Evolutionary conservation across 2,888 invertebrate species (phyloP), one percentile per base, ranked within the genome.

Genomic region (Tachina fera): DNA sequence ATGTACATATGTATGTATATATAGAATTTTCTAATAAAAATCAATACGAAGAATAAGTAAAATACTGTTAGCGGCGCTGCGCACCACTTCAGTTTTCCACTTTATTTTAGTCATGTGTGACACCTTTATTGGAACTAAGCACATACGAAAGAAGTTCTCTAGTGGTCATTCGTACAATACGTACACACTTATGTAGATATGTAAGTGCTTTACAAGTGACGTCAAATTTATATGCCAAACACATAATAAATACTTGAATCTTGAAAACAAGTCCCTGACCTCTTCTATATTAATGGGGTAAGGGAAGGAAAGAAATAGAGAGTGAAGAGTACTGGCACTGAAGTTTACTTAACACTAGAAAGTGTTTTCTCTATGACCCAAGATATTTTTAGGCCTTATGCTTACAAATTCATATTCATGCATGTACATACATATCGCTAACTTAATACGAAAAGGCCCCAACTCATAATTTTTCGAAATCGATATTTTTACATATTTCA

Each of bases 21-120:
- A 31, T 31, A 31, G 31, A 31, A 31, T 53, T 80, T 80, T 71
- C n/a, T 65, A 71, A 68, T 67, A 67, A 51, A 80, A 84, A 84
- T 84, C 84, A 80, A 84, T 84, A 80, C 16, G 14, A 56, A 31
- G 31, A 31, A 31, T 6, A 31, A 31, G 9, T 43, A 16, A n/a
- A n/a, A n/a, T 11, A 60, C 8, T 39, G 31, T 16, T 45, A 41
- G 47, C 31, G 65, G 77, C 22, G 47, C 31, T 60, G 77, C 22
- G 14, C 19, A 61, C 51, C 45, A 22, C 43, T 22, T 45, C 19
- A 53, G n/a, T 31, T 45, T 43, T 41, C 68, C 51, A 39, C 22
- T 43, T 19, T 22, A n/a, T n/a, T 61, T 63, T 49, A 60, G 11
- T 51, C 41, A 65, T 67, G 16, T 63, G 53, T 71, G 31, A 19